A percentile compares a stretch with the other conserved stretches of the same genome.
phyloP scores from a whole-genome alignment of 1,140 invertebrate species.

The Platyscapa corneri region DNA sequence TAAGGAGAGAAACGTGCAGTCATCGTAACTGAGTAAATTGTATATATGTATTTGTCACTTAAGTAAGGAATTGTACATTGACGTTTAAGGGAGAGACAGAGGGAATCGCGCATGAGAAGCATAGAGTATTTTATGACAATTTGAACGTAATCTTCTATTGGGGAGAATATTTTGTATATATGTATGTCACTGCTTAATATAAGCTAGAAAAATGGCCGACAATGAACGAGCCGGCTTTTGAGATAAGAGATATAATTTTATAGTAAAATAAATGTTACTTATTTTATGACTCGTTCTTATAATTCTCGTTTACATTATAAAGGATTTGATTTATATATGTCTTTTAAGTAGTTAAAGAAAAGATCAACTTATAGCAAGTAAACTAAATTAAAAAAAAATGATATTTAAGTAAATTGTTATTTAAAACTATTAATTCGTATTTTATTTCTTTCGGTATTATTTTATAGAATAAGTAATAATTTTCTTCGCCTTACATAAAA shows the following conservation, averaged over 20 bases:
- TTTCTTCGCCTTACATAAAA: too few species aligned
- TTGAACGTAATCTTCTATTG: neutral
- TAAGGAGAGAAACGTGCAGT: neutral
- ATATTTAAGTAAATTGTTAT: too few species aligned
- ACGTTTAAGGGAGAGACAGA: neutral
- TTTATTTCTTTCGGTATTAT: too few species aligned
- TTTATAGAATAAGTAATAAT: too few species aligned
- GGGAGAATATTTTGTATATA: neutral
- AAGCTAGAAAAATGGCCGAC: constrained; percentile 47
- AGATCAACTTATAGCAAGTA: neutral
- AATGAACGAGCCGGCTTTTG: constrained; percentile 21
- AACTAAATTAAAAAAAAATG: too few species aligned
- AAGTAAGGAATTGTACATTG: neutral
- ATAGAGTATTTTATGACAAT: neutral
- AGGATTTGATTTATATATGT: neutral
- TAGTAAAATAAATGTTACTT: neutral
- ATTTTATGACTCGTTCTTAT: neutral
- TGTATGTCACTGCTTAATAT: neutral
- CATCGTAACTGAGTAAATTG: neutral
- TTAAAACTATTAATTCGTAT: too few species aligned
- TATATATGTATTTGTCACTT: neutral
- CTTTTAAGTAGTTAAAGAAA: neutral
- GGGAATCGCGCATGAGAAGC: neutral
- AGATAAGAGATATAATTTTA: neutral
- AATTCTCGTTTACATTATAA: neutral